Evolutionary conservation across 2,113 vertebrate genomes (phyloP).

Genomic region (Gymnocephalus cernua): DNA sequence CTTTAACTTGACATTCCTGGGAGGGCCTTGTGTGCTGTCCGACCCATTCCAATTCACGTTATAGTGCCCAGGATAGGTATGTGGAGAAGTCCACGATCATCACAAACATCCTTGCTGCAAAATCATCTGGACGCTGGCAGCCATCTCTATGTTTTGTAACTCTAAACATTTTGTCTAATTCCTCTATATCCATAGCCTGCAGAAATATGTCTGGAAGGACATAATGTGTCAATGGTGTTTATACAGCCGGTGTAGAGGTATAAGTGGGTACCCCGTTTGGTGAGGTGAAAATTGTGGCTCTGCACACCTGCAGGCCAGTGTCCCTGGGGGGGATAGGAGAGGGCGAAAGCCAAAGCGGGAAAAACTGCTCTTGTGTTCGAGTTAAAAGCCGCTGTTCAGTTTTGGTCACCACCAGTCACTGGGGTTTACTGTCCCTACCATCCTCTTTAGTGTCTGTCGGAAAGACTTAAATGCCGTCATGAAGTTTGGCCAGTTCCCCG

Average conservation of each 20-base stretch:
- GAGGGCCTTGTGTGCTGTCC: not conserved
- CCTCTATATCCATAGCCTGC: not conserved
- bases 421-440: not conserved
- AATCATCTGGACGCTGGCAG: fast-evolving
- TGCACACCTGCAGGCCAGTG: not conserved
- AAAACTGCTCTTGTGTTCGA: not conserved
- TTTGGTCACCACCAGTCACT: not conserved
- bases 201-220: not conserved
- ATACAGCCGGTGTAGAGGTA: not conserved
- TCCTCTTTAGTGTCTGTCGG: not conserved
- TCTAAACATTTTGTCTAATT: not conserved
- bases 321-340: not conserved
- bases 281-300: constrained; percentile 1
- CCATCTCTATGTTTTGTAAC: not conserved
- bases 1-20: not conserved
- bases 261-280: not conserved
- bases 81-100: not conserved
- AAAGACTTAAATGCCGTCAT: not conserved
- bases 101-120: not conserved
- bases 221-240: not conserved
- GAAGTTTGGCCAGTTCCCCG: not conserved
- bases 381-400: not conserved
- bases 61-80: not conserved
- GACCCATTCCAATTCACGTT: not conserved
- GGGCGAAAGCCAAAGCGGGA: not conserved